A percentile compares a stretch with the other conserved stretches of the same genome.
phyloP scores from a whole-genome alignment of 2,888 invertebrate species.

The Hylaea fasciaria region DNA sequence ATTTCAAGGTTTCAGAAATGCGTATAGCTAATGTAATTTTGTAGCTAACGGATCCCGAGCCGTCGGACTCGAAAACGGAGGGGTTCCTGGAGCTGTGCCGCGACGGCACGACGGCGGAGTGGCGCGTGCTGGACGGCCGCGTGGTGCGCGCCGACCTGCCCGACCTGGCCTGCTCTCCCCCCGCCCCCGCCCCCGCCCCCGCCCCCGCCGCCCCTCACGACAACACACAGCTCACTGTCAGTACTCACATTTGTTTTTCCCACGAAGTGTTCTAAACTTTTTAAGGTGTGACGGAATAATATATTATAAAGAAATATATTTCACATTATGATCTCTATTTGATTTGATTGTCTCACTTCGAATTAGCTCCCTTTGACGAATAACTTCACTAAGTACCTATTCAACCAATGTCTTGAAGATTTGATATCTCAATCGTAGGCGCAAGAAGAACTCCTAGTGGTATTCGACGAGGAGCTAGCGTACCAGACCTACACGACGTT shows the following conservation, averaged over 20 bases:
- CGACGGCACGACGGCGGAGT: conserved; percentile 86
- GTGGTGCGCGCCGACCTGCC: conserved; percentile 82
- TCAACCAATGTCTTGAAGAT: too few relatives aligned
- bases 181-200: conserved; percentile 64
- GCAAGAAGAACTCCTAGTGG: conserved; percentile 91
- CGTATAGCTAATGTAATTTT: too few relatives aligned
- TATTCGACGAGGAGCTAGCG: conserved; percentile 94
- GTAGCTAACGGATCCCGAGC: conserved; percentile 60
- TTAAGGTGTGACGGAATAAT: too few relatives aligned
- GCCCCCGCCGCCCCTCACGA: conserved; percentile 58
- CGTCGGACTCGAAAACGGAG: conserved; percentile 52
- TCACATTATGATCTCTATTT: too few relatives aligned
- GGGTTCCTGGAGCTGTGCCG: conserved; percentile 85
- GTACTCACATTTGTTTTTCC: too few relatives aligned
- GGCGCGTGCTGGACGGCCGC: conserved; percentile 83
- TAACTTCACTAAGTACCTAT: too few relatives aligned
- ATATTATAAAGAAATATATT: too few relatives aligned
- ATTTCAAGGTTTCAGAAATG: too few relatives aligned
- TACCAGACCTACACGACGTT: conserved; percentile 92
- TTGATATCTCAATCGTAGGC: conserved; percentile 73
- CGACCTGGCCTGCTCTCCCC: conserved; percentile 87
- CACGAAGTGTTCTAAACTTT: too few relatives aligned
- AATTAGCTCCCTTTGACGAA: too few relatives aligned
- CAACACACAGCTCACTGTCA: conserved; percentile 60
- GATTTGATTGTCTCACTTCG: too few relatives aligned